Evolutionary conservation across 2,113 vertebrate species (phyloP), one percentile per base, ranked within the genome.

Genomic region (Salminus brasiliensis): DNA sequence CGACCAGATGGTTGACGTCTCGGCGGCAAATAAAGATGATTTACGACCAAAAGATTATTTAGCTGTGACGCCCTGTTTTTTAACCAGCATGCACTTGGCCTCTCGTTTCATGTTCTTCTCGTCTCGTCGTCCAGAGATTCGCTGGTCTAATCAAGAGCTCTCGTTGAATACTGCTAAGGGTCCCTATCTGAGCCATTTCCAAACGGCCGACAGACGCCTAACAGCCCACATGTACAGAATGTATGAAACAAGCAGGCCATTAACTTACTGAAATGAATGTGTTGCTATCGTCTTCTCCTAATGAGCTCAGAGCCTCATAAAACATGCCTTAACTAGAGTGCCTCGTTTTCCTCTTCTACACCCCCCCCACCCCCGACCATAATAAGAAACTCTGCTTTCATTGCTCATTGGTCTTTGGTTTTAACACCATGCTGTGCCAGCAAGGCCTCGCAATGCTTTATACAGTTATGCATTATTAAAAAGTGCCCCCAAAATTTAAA

Each of bases 151-250:
- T 70, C 36, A 71, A 60, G 39, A 21, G 39, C 67, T 23, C 16
- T 34, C 21, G 27, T 47, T 47, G 29, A 70, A 39, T 43, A 16
- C 36, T 0, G 66, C 32, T 78, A 74, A 4, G 75, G 74, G 78
- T 76, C 75, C 82, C 71, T 49, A 60, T 84, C 84, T 80, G 81
- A 86, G 65, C 34, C 5, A 1, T 55, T 87, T 83, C 74, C 85
- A 77, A 86, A 79, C 16, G 78, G 78, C 76, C 83, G 85, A 77
- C 85, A 77, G 88, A 30, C 75, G 72, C 72, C 45, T 89, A 88
- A 90, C 88, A 87, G 83, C 86, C 83, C 80, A 78, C 82, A 41
- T 3, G 81, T 78, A 32, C 77, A 86, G 85, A 73, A 63, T 43
- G 81, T 80, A 68, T 82, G 80, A 73, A 80, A 59, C 83, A 81